Conservation (phyloP, 2,797 vertebrate species). For the Zalophus californianus region DNA sequence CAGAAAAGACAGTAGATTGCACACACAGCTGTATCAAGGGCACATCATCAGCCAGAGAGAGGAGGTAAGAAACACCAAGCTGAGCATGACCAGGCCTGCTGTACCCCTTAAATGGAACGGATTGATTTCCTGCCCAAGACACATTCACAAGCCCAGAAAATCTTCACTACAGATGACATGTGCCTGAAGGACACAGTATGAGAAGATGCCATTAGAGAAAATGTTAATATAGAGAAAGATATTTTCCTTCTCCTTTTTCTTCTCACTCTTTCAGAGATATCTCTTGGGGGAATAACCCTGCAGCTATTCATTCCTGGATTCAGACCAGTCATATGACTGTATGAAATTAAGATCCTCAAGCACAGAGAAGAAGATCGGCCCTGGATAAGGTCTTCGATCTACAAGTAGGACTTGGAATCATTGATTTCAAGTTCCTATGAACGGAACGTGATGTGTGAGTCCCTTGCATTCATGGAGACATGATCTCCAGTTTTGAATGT, state of each 20-base stretch:
- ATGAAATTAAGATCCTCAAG: neutral
- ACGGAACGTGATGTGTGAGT: neutral
- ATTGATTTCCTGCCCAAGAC: neutral
- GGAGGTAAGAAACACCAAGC: neutral
- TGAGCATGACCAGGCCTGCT: neutral
- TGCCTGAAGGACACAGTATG: neutral
- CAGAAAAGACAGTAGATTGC: neutral
- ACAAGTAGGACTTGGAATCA: neutral
- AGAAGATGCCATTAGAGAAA: neutral
- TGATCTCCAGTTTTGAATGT: neutral
- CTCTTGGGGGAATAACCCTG: neutral
- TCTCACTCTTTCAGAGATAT: neutral
- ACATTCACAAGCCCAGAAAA: neutral
- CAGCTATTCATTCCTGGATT: neutral
- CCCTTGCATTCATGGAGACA: accelerated
- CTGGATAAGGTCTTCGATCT: neutral
- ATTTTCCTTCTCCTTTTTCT: neutral
- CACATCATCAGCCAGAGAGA: too few relatives aligned
- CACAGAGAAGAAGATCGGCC: neutral
- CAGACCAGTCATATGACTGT: neutral
- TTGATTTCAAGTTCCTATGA: neutral
- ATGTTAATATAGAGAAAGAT: neutral
- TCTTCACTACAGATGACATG: neutral
- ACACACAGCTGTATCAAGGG: neutral
- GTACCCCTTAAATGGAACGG: neutral